Evolutionary conservation across 1,140 invertebrate species (phyloP).

Genomic region (Subanguina moxae): DNA sequence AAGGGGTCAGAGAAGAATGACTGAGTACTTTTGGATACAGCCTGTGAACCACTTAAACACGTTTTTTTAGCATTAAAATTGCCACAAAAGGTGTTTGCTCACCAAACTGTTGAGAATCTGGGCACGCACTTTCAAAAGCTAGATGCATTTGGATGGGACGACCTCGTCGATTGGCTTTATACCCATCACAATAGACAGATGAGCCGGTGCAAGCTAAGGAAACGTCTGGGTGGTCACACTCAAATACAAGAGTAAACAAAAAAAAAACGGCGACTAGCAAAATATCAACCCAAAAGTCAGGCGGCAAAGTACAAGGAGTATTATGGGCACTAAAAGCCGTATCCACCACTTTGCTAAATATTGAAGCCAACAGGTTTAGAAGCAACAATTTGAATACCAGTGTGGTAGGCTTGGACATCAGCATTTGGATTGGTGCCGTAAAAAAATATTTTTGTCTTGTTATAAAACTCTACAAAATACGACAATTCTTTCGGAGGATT

Average conservation of each 20-base stretch:
- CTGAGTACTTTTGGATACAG: slow-evolving; percentile 1
- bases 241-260: no score
- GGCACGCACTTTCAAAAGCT: not conserved
- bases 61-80: not conserved
- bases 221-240: slow-evolving; percentile 2
- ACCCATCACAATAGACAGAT: not conserved
- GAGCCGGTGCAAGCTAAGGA: not conserved
- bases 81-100: not conserved
- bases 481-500: no score
- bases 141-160: not conserved
- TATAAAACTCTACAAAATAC: no score
- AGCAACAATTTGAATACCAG: no score
- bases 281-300: not conserved
- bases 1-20: not conserved
- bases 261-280: no score
- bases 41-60: not conserved
- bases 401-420: no score
- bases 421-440: no score
- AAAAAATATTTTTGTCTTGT: no score
- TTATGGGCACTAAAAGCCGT: no score
- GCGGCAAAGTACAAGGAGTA: not conserved
- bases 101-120: slow-evolving; percentile 1
- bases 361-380: no score
- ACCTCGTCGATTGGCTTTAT: not conserved
- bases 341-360: no score